Base-by-base conservation (phyloP, 2,797 vertebrate genomes). In the Glyptemys insculpta region DNA sequence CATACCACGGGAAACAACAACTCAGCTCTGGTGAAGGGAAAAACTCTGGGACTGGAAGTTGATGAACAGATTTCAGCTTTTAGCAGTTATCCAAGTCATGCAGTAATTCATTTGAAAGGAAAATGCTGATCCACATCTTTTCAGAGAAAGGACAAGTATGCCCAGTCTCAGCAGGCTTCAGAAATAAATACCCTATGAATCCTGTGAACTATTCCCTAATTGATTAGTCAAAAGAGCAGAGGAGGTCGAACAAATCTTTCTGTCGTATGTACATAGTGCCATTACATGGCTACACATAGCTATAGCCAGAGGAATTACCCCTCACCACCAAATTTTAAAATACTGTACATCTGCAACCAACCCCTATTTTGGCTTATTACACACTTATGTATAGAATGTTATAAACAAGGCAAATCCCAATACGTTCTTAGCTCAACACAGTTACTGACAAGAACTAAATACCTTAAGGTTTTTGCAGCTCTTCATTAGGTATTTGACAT, bases 391-490 rank as follows among this genome's bases (percentile, higher is more conserved):
- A 47, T 12, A 49, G 34, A 41, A 25, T 21, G 50, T 34, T 29
- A 29, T 16, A 4, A 52, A 50, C 56, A 91, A 44, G 12, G 57
- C 1, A 79, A 31, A 16, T 88, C 11, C 6, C 49, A 52, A 52
- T 4, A 62, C 56, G 83, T 16, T 31, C 47, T 68, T 49, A 83
- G 52, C 52, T 83, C 72, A 62, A 19, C 44, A 44, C 27, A 27
- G 53, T 53, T 89, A 37, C 88, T 91, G 19, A 65, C 81, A 88
- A 93, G 53, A 83, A 52, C 4, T 1, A 79, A 81, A 8, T 98
- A 99, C 99, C 99, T 99, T 99, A 9, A 99, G 98, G 97, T 99
- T 99, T 98, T 99, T 99, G 98, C 99, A 99, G 98, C 99, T 99
- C 98, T 99, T 99, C 99, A 99, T 99, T 87, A 99, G 96, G 96